phyloP scores from a whole-genome alignment of 1,140 invertebrate species.

The Achroia grisella region DNA sequence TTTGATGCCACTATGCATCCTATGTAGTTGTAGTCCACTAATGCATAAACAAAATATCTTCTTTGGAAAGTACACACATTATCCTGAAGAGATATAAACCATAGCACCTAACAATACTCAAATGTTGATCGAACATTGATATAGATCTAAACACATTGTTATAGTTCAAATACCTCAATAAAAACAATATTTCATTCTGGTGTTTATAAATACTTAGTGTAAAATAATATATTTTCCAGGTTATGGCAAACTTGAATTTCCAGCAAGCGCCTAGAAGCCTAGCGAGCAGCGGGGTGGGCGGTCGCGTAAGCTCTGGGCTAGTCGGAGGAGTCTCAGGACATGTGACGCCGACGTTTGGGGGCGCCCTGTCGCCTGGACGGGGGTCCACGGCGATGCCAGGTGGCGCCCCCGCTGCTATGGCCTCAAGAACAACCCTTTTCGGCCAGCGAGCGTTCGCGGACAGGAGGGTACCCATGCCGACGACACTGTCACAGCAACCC shows the following conservation, averaged over 20 bases:
- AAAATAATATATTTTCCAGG: constrained; percentile 71
- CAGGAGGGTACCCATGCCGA: constrained; percentile 81
- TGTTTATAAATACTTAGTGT: not conserved
- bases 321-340: constrained; percentile 76
- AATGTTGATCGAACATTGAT: too few species aligned
- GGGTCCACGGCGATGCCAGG: constrained; percentile 70
- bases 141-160: too few species aligned
- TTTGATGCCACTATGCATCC: too few species aligned
- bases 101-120: too few species aligned
- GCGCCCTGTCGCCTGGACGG: constrained; percentile 61
- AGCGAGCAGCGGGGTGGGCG: constrained; percentile 78
- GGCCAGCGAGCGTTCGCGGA: constrained; percentile 85
- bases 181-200: not conserved
- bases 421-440: constrained; percentile 77
- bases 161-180: too few species aligned
- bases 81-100: too few species aligned
- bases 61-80: too few species aligned
- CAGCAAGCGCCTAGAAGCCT: constrained; percentile 85
- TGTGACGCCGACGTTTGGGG: constrained; percentile 65
- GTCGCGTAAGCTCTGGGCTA: constrained; percentile 69
- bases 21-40: too few species aligned
- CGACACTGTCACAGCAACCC: constrained; percentile 71
- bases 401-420: constrained; percentile 66
- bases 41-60: too few species aligned
- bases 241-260: constrained; percentile 89